Base-by-base conservation (phyloP, 2,888 invertebrate species). In the Drosophila merina region DNA sequence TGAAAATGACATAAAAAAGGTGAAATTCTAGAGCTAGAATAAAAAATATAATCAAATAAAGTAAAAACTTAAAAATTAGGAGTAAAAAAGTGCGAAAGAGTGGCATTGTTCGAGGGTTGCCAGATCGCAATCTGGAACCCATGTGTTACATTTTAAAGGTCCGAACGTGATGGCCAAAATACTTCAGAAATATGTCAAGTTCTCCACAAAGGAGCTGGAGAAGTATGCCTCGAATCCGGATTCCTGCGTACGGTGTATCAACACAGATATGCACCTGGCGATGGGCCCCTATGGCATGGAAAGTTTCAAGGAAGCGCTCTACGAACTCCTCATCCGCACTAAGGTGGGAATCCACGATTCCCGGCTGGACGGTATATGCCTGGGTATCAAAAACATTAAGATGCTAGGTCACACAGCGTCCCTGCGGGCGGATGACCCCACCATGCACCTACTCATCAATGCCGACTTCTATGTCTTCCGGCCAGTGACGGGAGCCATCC, bases 401-500 rank as follows among this genome's bases (percentile, higher is more conserved):
- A 80, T 95, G 1, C 64, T 93, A 4, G 92, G 92, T 0, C 78
- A 91, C 2, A 71, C 90, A 2, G 94, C 93, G 4, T 89, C 89
- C 2, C 90, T 94, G 45, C 90, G 93, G 7, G 90, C 93, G 44
- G 94, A 94, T 72, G 92, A 93, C 64, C 92, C 93, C 30, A 93
- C 91, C 42, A 91, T 94, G 71, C 94, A 95, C 81, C 74, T 94
- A 31, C 92, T 94, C 74, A 90, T 95, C 3, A 91, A 93, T 77
- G 94, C 93, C 0, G 94, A 95, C 79, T 95, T 94, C 86, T 95
- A 94, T 84, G 85, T 95, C 14, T 95, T 95, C 77, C 92, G 92
- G 66, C 95, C 95, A 2, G 81, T 90, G 72, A 85, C 93, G 40
- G 94, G 93, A 0, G 92, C 92, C 58, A 89, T 90, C 5, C 88